phyloP scores from a whole-genome alignment of 2,113 vertebrate species.

The Chitala chitala region DNA sequence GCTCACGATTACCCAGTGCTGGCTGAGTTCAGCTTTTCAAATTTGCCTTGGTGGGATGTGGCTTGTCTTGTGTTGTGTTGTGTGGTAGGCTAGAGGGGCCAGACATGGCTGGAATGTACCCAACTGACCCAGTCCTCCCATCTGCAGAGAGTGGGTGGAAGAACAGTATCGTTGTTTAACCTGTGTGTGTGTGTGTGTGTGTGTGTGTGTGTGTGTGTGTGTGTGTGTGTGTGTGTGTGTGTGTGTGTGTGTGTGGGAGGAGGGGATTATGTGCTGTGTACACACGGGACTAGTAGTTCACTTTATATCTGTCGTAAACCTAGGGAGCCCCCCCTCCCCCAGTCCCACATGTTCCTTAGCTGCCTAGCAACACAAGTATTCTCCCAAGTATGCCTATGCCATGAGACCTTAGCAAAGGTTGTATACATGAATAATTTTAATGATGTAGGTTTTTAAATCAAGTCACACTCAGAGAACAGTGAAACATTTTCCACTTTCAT shows the following conservation, averaged over 20 bases:
- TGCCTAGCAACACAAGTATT: background rate
- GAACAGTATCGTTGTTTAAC: background rate
- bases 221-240: slow-evolving; percentile 1
- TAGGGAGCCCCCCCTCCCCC: background rate
- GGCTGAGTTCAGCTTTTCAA: background rate
- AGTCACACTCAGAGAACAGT: too few species aligned
- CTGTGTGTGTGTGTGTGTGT: slow-evolving; percentile 8
- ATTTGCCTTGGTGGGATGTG: background rate
- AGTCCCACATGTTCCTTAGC: background rate
- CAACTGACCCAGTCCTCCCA: background rate
- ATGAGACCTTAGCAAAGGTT: background rate
- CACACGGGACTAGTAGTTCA: background rate
- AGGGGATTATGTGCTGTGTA: background rate
- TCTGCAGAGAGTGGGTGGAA: too few species aligned
- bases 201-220: slow-evolving; percentile 7
- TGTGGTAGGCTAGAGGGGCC: background rate
- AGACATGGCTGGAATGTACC: background rate
- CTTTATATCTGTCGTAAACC: background rate
- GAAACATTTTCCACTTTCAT: too few species aligned
- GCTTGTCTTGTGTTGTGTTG: background rate
- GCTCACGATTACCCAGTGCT: too few species aligned
- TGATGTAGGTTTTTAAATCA: too few species aligned
- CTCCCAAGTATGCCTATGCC: too few species aligned
- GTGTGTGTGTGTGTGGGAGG: background rate
- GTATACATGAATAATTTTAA: background rate